Evolutionary conservation across 2,797 vertebrate genomes (phyloP).

Genomic region (Falco biarmicus): DNA sequence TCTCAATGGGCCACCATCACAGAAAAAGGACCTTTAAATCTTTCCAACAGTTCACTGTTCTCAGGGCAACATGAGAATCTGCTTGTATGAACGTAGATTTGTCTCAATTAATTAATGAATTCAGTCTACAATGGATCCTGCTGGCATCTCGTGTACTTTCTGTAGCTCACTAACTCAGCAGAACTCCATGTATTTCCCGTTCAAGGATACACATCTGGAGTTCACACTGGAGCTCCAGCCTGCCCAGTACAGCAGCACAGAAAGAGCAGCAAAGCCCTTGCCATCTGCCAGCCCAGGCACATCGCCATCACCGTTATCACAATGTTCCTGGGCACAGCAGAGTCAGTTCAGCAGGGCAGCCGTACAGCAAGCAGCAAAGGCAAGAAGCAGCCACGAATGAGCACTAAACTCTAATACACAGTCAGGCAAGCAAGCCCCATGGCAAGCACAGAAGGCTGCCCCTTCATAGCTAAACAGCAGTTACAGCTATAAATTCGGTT

Average conservation of each 20-base stretch:
- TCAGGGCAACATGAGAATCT: neutral
- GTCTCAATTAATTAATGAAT: neutral
- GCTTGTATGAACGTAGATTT: rapidly evolving
- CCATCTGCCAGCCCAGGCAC: neutral
- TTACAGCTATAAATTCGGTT: neutral
- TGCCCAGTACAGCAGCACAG: neutral
- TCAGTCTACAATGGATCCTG: neutral
- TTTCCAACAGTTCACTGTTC: neutral
- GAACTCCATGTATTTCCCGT: neutral
- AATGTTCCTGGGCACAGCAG: neutral
- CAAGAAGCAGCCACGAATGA: rapidly evolving
- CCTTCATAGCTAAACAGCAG: neutral
- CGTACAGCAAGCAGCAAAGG: neutral
- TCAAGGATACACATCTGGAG: neutral
- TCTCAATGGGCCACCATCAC: neutral
- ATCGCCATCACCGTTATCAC: neutral
- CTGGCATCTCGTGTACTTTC: neutral
- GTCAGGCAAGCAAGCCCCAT: neutral
- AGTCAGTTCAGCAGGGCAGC: neutral
- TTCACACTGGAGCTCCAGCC: neutral
- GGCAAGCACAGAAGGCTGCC: neutral
- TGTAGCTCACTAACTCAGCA: neutral
- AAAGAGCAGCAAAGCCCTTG: neutral
- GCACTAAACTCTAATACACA: neutral
- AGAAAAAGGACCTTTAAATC: neutral